Evolutionary conservation across 2,797 vertebrate genomes (phyloP), one percentile per base, ranked within the genome.

Genomic region (Micropoecilia bifurca): DNA sequence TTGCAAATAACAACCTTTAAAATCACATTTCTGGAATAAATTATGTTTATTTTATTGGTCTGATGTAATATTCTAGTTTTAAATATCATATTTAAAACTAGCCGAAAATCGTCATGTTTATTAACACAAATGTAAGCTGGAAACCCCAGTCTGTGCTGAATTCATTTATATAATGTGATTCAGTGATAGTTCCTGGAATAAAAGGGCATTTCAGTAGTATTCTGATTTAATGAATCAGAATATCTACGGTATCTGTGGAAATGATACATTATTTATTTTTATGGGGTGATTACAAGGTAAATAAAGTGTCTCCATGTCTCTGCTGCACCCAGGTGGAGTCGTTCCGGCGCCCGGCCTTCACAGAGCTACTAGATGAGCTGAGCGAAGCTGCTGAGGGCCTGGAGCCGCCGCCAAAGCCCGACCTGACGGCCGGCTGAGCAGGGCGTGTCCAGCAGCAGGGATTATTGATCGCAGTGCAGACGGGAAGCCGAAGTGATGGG

Each of bases 291-390:
- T 13, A 57, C 1, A 1, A 57, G 55, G 10, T 1, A 28, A 57
- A 13, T 13, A 30, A 59, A 59, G 16, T 6, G 4, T 28, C 25
- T 33, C 28, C 28, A 30, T n/a, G 45, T 57, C 25, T 76, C 22
- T 41, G 66, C 39, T 2, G 0, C 16, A 46, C 77, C 30, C 8
- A 98, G 97, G 77, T 98, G 79, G 97, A 98, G 84, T 95, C 96
- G 0, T 97, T 97, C 93, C 95, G 96, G 59, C 95, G 97, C 22
- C 97, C 97, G 0, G 96, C 97, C 0, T 98, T 98, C 91, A 93
- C 95, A 0, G 96, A 98, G 91, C 55, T 98, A 77, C 90, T 97
- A 82, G 97, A 97, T 28, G 95, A 97, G 77, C 36, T 97, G 89
- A 96, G 95, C 20, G 96, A 97, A 59, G 87, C 95, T 0, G 91